Evolutionary conservation across 1,140 invertebrate species (phyloP).

Genomic region (Bombus terrestris): DNA sequence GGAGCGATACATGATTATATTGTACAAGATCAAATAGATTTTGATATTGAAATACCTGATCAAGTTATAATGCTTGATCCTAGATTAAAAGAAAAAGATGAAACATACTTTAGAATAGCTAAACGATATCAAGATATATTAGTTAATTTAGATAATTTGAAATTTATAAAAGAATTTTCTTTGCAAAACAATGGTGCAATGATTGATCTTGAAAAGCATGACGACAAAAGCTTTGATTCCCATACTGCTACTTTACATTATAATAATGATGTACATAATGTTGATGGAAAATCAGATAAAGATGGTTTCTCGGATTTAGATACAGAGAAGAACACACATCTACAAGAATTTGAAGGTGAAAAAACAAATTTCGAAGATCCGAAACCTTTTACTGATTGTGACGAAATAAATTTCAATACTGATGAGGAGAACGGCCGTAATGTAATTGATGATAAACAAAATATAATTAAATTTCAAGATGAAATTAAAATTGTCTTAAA

Average conservation of each 20-base stretch:
- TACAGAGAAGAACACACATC: neutral
- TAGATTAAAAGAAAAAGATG: constrained; percentile 82
- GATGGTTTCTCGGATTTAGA: constrained; percentile 2
- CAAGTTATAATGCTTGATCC: constrained; percentile 85
- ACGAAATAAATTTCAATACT: constrained; percentile 26
- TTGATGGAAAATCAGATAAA: neutral
- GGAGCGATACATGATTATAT: constrained; percentile 74
- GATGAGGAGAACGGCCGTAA: constrained; percentile 29
- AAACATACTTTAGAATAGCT: constrained; percentile 81
- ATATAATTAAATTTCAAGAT: constrained; percentile 44
- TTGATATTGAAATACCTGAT: constrained; percentile 84
- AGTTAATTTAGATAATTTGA: constrained; percentile 64
- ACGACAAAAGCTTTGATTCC: neutral
- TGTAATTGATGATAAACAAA: constrained; percentile 5
- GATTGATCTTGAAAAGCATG: neutral
- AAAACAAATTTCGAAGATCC: neutral
- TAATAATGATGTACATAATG: neutral
- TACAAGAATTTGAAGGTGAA: neutral
- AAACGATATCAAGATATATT: constrained; percentile 81
- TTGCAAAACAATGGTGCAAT: neutral
- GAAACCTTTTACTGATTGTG: neutral
- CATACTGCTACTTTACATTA: neutral
- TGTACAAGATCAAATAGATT: constrained; percentile 73
- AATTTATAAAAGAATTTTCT: constrained; percentile 20
- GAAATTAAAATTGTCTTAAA: constrained; percentile 26